These are phyloP conservation scores for Desoria tigrina DNA, from an alignment of 2,888 invertebrate species.

Conservation along the genomic window DNA sequence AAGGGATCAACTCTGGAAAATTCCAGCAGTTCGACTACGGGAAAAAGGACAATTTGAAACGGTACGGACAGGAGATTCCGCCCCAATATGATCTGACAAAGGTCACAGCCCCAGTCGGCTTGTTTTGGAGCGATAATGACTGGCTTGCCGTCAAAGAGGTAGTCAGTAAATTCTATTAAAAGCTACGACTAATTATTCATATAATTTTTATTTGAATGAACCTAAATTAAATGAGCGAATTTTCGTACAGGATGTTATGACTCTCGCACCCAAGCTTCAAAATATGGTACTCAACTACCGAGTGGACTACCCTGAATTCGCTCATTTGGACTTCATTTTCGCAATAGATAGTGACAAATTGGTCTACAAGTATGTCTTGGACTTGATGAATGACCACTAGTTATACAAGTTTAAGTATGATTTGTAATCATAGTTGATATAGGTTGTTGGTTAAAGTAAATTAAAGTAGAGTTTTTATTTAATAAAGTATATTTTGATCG, in stretches of 20 bases:
- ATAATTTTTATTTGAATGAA: slow-evolving; percentile 7
- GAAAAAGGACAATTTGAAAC: slow-evolving; percentile 60
- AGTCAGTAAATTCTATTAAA: no score
- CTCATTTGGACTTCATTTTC: slow-evolving; percentile 53
- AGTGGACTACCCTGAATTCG: slow-evolving; percentile 38
- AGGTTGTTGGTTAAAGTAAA: no score
- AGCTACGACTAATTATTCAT: background rate
- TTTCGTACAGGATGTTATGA: slow-evolving; percentile 19
- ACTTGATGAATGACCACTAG: slow-evolving; percentile 18
- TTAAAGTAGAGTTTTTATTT: no score
- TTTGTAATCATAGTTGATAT: no score
- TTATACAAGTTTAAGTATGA: background rate
- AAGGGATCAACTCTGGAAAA: slow-evolving; percentile 55
- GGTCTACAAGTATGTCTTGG: slow-evolving; percentile 37
- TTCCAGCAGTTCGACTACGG: slow-evolving; percentile 75
- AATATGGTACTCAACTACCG: slow-evolving; percentile 22
- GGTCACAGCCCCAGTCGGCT: slow-evolving; percentile 66
- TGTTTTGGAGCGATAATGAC: slow-evolving; percentile 72
- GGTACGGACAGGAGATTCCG: slow-evolving; percentile 64
- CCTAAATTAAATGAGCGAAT: background rate
- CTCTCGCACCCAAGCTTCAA: slow-evolving; percentile 18
- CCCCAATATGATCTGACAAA: slow-evolving; percentile 66
- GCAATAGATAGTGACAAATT: slow-evolving; percentile 40
- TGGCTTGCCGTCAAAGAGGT: slow-evolving; percentile 57
- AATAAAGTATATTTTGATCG: no score